Conservation (phyloP, 2,797 vertebrate species). For the Knipowitschia caucasica region DNA sequence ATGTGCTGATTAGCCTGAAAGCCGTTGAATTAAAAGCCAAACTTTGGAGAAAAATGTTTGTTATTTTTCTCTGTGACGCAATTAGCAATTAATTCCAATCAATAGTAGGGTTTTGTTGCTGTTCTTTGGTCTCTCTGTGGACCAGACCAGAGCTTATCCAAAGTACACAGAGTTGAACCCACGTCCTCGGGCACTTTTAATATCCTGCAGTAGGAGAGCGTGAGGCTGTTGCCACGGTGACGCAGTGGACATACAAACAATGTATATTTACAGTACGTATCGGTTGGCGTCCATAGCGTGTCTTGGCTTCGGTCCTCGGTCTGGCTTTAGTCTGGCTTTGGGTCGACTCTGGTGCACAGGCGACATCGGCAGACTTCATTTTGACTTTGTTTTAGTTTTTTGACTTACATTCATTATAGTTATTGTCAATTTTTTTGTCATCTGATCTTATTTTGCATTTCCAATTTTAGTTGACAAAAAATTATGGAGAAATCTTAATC, state of each 20-base stretch:
- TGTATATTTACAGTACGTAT: slow-evolving; percentile 11
- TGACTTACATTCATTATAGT: too few relatives aligned
- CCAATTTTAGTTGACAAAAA: too few relatives aligned
- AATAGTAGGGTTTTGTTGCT: slow-evolving; percentile 60
- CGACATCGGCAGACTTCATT: background rate
- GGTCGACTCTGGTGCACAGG: background rate
- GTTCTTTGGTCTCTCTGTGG: slow-evolving; percentile 41
- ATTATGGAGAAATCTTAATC: too few relatives aligned
- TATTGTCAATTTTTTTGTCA: too few relatives aligned
- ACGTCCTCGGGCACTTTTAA: slow-evolving; percentile 44
- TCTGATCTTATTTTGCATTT: too few relatives aligned
- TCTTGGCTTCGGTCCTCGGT: background rate
- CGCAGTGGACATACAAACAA: background rate
- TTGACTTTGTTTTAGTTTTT: background rate
- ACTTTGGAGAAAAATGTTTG: slow-evolving; percentile 49
- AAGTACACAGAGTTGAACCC: slow-evolving; percentile 55
- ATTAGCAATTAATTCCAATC: slow-evolving; percentile 67
- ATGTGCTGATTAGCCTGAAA: slow-evolving; percentile 34
- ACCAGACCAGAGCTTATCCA: slow-evolving; percentile 36
- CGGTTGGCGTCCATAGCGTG: slow-evolving; percentile 1
- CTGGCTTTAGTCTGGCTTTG: background rate
- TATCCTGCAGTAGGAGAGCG: slow-evolving; percentile 34
- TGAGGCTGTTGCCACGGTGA: background rate
- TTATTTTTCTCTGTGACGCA: slow-evolving; percentile 52
- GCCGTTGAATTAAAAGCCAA: slow-evolving; percentile 31